Base-by-base conservation (phyloP, 2,888 invertebrate genomes). In the Eulithis testata region DNA sequence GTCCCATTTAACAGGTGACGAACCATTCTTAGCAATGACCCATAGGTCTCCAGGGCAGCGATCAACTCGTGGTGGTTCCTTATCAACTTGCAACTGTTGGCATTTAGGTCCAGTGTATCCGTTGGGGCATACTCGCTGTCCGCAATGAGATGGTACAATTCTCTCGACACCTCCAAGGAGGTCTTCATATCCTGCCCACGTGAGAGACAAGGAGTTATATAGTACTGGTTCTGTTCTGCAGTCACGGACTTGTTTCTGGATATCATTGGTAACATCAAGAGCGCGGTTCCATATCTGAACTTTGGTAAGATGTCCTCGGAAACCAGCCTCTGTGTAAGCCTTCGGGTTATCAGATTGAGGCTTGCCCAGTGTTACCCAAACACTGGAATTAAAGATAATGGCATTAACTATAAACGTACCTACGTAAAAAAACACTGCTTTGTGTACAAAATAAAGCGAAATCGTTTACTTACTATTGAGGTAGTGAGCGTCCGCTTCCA, bases 141-240 rank as follows among this genome's bases (percentile, higher is more conserved):
- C 98, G 77, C 99, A 99, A 74, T 97, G 96, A 0, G 98, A 98
- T 11, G 98, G 98, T 4, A 97, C 98, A 40, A 97, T 95, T 80
- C 98, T 94, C 88, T 98, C 98, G 12, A 98, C 98, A 40, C 98
- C 98, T 61, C 98, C 98, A 31, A 95, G 89, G 2, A 97, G 96
- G 71, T 97, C 96, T 84, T 98, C 98, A 83, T 98, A 99, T 27
- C 98, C 98, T 43, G 97, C 96, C 98, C 99, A 99, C 31, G 98
- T 98, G 0, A 98, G 93, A 3, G 97, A 95, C 6, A 99, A 91
- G 3, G 96, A 97, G 76, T 95, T 95, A 86, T 97, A 98, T 4
- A 98, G 93, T 0, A 98, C 98, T 0, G 98, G 98, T 77, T 98
- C 98, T 4, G 97, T 97, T 77, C 98, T 95, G 81, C 98, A 98